A percentile compares a stretch with the other conserved stretches of the same genome.
Evolutionary conservation across 2,888 invertebrate species (phyloP).

Genomic region (Hypena proboscidalis): DNA sequence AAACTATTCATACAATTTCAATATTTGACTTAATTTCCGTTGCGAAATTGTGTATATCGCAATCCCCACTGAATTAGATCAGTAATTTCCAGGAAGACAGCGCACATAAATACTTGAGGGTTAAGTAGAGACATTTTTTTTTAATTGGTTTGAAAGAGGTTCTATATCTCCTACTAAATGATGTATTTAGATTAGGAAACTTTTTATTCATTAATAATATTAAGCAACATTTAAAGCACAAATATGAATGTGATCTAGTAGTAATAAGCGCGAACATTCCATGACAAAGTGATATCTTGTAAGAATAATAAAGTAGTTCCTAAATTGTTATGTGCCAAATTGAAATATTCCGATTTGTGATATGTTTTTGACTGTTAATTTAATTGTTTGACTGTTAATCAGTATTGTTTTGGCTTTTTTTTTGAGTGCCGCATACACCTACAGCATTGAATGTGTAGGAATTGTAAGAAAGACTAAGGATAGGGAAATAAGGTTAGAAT

Average conservation of each 20-base stretch:
- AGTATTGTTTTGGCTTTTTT: slow-evolving; percentile 47
- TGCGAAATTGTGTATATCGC: too few relatives aligned
- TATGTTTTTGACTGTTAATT: slow-evolving; percentile 25
- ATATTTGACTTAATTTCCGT: too few relatives aligned
- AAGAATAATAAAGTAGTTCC: slow-evolving; percentile 26
- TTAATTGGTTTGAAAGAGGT: too few relatives aligned
- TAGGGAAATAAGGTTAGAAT: not conserved
- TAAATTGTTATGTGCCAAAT: slow-evolving; percentile 48
- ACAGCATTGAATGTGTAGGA: slow-evolving; percentile 11
- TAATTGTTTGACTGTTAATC: slow-evolving; percentile 40
- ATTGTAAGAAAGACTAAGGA: slow-evolving; percentile 6
- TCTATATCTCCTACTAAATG: too few relatives aligned
- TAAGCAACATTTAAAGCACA: too few relatives aligned
- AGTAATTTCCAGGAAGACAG: too few relatives aligned
- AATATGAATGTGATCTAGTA: not conserved
- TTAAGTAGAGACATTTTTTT: too few relatives aligned
- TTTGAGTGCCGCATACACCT: slow-evolving; percentile 35
- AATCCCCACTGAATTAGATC: too few relatives aligned
- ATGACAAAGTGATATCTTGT: slow-evolving; percentile 39
- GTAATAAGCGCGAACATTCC: slow-evolving; percentile 27
- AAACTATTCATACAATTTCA: too few relatives aligned
- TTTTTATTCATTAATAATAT: too few relatives aligned
- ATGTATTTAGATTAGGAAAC: too few relatives aligned
- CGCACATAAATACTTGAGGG: too few relatives aligned
- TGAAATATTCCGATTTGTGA: slow-evolving; percentile 34